Percentiles rank a stretch among this genome's conserved stretches.
Evolutionary conservation across 2,113 vertebrate species (phyloP).

Genomic region (Crocuta crocuta): DNA sequence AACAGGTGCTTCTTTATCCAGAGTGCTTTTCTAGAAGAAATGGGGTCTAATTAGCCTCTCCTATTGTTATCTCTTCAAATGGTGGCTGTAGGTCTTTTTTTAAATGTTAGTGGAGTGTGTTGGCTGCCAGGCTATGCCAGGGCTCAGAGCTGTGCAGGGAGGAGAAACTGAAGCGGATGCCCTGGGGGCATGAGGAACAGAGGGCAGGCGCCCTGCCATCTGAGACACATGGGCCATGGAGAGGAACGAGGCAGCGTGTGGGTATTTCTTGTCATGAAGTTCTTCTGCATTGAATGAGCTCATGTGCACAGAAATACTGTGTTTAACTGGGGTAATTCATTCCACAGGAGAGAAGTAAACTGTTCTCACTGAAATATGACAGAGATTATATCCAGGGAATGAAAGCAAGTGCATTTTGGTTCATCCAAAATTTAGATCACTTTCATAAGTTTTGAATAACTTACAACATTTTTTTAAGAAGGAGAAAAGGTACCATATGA

Average conservation of each 20-base stretch:
- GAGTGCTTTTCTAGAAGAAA: conserved; percentile 29
- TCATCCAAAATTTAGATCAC: background rate
- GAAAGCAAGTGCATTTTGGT: background rate
- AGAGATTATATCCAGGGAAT: background rate
- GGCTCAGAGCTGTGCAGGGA: background rate
- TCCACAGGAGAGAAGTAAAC: background rate
- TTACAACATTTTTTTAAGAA: background rate
- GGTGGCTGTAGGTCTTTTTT: background rate
- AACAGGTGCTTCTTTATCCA: background rate
- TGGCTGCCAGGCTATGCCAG: background rate
- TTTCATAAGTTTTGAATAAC: conserved; percentile 11
- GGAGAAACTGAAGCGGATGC: background rate
- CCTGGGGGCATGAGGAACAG: background rate
- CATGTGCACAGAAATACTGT: background rate
- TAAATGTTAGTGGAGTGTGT: background rate
- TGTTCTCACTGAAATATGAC: background rate
- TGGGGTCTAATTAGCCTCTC: background rate
- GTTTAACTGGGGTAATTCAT: background rate
- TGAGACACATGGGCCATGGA: background rate
- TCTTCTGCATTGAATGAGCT: background rate
- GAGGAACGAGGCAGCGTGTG: background rate
- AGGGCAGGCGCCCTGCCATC: background rate
- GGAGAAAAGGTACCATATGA: background rate
- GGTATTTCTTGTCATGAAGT: background rate
- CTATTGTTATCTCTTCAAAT: background rate